Conservation (phyloP, 2,113 vertebrate species). For the Tragelaphus scriptus region DNA sequence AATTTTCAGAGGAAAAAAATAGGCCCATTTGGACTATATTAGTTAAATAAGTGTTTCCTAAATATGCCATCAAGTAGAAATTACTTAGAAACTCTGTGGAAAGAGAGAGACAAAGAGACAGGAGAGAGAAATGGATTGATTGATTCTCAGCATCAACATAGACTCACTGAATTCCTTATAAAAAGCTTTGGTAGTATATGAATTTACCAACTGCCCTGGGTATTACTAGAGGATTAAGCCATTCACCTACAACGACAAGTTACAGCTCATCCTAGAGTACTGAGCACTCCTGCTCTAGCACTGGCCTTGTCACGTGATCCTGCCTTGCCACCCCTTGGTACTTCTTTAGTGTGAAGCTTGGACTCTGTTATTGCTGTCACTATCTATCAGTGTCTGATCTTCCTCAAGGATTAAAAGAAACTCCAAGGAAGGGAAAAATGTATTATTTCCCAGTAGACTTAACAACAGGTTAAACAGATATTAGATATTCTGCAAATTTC, state of each 20-base stretch:
- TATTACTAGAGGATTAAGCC: neutral
- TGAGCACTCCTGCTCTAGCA: neutral
- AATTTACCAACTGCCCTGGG: neutral
- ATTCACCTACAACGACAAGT: neutral
- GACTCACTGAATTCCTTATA: neutral
- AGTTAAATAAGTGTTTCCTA: neutral
- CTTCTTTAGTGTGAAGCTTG: neutral
- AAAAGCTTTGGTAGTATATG: neutral
- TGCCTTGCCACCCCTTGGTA: neutral
- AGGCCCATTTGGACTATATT: neutral
- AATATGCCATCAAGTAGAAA: neutral
- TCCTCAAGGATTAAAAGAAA: neutral
- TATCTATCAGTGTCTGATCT: neutral
- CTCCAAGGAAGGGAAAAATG: neutral
- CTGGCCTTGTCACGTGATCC: fast-evolving
- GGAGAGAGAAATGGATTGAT: neutral
- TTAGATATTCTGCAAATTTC: neutral
- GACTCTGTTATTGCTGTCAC: neutral
- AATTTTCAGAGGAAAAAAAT: neutral
- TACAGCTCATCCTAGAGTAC: neutral
- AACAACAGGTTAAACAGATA: neutral
- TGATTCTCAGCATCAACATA: neutral
- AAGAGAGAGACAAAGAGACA: neutral
- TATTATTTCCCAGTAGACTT: neutral
- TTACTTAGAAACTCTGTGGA: neutral